These are phyloP conservation scores for Caenorhabditis becei DNA, from an alignment of 2,888 invertebrate genomes.

Conservation along the genomic window DNA sequence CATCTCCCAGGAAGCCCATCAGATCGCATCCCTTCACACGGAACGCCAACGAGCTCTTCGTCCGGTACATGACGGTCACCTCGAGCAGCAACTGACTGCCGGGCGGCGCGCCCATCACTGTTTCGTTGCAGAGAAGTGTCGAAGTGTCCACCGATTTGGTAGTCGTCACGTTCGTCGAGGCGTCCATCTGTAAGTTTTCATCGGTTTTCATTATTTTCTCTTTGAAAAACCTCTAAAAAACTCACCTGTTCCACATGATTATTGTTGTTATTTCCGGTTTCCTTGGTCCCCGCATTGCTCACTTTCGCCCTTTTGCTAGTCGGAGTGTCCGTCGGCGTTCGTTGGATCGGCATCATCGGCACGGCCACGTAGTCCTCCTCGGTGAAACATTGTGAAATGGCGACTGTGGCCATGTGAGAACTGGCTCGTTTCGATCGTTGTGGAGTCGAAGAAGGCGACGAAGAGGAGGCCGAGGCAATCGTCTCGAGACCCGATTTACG, in stretches of 20 bases:
- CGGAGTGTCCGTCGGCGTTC: conserved; percentile 23
- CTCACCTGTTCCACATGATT: not conserved
- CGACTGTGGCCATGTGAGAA: conserved; percentile 46
- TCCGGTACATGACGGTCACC: conserved; percentile 42
- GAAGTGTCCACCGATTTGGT: conserved; percentile 29
- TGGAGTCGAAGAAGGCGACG: conserved; percentile 13
- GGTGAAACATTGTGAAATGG: conserved; percentile 46
- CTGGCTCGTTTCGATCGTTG: conserved; percentile 58
- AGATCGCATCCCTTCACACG: conserved; percentile 44
- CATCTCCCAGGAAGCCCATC: conserved; percentile 45
- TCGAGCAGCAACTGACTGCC: conserved; percentile 36
- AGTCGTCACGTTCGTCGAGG: conserved; percentile 32
- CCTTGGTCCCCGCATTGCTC: conserved; percentile 15
- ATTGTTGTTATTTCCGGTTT: not conserved
- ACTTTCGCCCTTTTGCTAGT: conserved; percentile 30
- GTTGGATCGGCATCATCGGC: conserved; percentile 43
- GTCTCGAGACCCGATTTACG: conserved; percentile 49
- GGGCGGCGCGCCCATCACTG: conserved; percentile 38
- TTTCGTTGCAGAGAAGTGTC: conserved; percentile 14
- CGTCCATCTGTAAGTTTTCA: conserved; percentile 41
- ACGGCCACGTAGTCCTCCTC: conserved; percentile 54
- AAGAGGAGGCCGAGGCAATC: conserved; percentile 3
- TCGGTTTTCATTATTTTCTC: not conserved
- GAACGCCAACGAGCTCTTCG: conserved; percentile 25
- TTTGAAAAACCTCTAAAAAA: too few relatives aligned